Percentiles rank a stretch among this genome's conserved stretches.
Evolutionary conservation across 2,888 invertebrate genomes (phyloP).

Genomic region (Tinea pellionella): DNA sequence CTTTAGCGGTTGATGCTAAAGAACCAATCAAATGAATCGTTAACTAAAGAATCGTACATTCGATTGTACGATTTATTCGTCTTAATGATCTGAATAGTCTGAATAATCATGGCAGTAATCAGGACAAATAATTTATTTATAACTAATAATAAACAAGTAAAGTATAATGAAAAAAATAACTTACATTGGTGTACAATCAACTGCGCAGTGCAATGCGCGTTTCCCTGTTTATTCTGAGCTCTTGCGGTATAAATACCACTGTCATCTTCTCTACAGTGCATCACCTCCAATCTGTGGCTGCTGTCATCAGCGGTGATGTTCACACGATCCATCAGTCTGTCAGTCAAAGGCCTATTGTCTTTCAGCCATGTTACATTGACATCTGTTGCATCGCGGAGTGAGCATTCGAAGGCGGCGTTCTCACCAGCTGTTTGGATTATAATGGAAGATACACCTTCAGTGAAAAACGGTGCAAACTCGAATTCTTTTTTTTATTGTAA

Average conservation of each 20-base stretch:
- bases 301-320: slow-evolving; percentile 69
- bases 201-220: slow-evolving; percentile 87
- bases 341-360: slow-evolving; percentile 85
- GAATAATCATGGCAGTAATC: no score
- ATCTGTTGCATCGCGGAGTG: slow-evolving; percentile 71
- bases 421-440: slow-evolving; percentile 79
- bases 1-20: no score
- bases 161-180: slow-evolving; percentile 27
- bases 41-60: no score
- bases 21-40: no score
- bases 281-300: slow-evolving; percentile 77
- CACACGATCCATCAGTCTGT: slow-evolving; percentile 80
- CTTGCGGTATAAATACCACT: slow-evolving; percentile 92
- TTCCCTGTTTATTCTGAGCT: slow-evolving; percentile 84
- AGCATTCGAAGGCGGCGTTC: slow-evolving; percentile 83
- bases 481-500: not conserved
- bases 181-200: slow-evolving; percentile 87
- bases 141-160: no score
- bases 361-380: slow-evolving; percentile 84
- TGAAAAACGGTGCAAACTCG: no score
- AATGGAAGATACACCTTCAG: slow-evolving; percentile 18
- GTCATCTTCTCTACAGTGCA: slow-evolving; percentile 82
- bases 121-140: no score
- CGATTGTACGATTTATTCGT: no score
- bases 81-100: no score